Percentiles rank a stretch among this genome's conserved stretches.
phyloP scores from a whole-genome alignment of 2,113 vertebrate genomes.

The Neotoma lepida region DNA sequence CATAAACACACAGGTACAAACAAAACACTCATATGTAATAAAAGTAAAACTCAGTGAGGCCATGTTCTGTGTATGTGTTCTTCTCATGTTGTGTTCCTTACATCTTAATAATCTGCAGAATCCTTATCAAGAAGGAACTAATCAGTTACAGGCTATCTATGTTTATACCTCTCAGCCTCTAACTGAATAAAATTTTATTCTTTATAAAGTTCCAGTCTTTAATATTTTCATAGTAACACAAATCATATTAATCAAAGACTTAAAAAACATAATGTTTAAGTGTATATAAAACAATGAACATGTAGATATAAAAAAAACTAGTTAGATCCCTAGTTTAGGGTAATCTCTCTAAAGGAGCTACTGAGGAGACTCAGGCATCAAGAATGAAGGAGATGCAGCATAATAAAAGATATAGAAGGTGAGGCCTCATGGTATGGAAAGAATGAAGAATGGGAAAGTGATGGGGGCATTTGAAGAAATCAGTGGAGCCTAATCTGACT shows the following conservation, averaged over 20 bases:
- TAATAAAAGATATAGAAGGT: not conserved
- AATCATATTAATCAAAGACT: not conserved
- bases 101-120: fast-evolving
- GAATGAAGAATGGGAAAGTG: not conserved
- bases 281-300: not conserved
- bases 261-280: not conserved
- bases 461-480: not conserved
- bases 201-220: not conserved
- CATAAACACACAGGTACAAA: not conserved
- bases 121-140: not conserved
- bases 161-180: not conserved
- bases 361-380: not conserved
- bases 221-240: not conserved
- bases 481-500: not conserved
- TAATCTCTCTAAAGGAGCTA: not conserved
- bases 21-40: not conserved
- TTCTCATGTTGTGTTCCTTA: not conserved
- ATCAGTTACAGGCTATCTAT: fast-evolving
- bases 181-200: not conserved
- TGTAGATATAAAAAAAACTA: not conserved
- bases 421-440: not conserved
- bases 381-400: not conserved
- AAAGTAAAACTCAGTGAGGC: not conserved
- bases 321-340: not conserved
- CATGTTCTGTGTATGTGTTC: not conserved